phyloP scores from a whole-genome alignment of 2,113 vertebrate genomes.

The Perccottus glenii region DNA sequence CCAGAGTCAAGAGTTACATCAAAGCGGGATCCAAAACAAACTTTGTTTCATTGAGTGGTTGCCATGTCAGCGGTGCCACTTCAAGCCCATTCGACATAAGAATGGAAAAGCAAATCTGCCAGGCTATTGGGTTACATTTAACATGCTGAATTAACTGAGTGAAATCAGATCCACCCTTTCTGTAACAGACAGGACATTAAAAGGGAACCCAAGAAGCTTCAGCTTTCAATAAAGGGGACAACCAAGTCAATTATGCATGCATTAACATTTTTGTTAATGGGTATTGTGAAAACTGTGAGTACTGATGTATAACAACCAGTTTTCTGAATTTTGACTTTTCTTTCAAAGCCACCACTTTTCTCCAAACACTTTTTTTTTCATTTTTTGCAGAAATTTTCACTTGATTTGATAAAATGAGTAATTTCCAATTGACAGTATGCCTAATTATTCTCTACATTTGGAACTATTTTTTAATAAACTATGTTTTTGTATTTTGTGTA shows the following conservation, averaged over 20 bases:
- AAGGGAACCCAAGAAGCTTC: slow-evolving; percentile 49
- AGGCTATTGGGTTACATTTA: slow-evolving; percentile 63
- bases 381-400: too few relatives aligned
- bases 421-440: too few relatives aligned
- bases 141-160: slow-evolving; percentile 54
- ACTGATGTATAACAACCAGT: too few relatives aligned
- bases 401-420: too few relatives aligned
- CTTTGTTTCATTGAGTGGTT: slow-evolving; percentile 48
- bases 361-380: too few relatives aligned
- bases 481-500: too few relatives aligned
- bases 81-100: slow-evolving; percentile 46
- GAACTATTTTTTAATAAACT: too few relatives aligned
- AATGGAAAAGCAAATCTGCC: slow-evolving; percentile 51
- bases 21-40: slow-evolving; percentile 45
- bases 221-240: slow-evolving; percentile 29
- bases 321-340: too few relatives aligned
- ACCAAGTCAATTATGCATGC: slow-evolving; percentile 38
- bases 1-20: slow-evolving; percentile 39
- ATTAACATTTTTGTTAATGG: slow-evolving; percentile 10
- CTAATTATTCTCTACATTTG: too few relatives aligned
- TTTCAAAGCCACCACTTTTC: too few relatives aligned
- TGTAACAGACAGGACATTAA: slow-evolving; percentile 60
- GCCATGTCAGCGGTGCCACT: slow-evolving; percentile 47
- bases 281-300: background rate
- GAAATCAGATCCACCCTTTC: slow-evolving; percentile 55